Conservation (phyloP, 2,797 vertebrate species). For the Centroberyx gerrardi region DNA sequence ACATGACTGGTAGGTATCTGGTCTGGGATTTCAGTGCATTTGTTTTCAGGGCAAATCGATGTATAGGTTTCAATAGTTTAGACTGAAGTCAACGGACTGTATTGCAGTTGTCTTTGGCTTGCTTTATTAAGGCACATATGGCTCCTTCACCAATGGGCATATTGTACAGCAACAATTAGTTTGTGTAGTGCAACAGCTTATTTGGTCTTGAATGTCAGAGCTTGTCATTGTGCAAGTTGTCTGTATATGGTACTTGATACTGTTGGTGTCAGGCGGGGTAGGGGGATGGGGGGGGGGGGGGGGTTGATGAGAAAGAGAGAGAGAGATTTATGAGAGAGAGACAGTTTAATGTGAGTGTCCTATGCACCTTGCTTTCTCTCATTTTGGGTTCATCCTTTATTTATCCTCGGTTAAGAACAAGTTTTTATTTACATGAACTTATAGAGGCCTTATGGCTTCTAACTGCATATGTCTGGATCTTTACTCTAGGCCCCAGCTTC, state of each 20-base stretch:
- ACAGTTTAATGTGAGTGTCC: too few species aligned
- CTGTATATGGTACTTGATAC: too few species aligned
- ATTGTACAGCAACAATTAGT: background rate
- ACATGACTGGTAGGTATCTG: too few species aligned
- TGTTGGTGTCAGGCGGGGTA: too few species aligned
- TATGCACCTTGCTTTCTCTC: too few species aligned
- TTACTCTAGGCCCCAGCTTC: background rate
- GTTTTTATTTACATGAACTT: too few species aligned
- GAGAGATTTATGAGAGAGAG: too few species aligned
- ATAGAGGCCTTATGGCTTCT: too few species aligned
- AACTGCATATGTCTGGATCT: background rate
- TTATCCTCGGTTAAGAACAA: background rate
- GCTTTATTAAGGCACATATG: too few species aligned
- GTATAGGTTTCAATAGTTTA: background rate
- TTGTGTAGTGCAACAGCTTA: background rate
- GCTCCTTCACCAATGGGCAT: background rate
- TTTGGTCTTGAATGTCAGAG: background rate
- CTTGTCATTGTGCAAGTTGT: background rate
- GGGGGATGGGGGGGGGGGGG: too few species aligned
- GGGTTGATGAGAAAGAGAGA: too few species aligned
- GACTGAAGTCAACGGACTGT: background rate
- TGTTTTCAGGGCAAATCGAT: too few species aligned
- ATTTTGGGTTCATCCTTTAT: background rate
- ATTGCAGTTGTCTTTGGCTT: background rate
- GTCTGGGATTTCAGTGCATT: background rate